Evolutionary conservation across 2,888 invertebrate species (phyloP), one percentile per base, ranked within the genome.

Genomic region (Leucoma salicis): DNA sequence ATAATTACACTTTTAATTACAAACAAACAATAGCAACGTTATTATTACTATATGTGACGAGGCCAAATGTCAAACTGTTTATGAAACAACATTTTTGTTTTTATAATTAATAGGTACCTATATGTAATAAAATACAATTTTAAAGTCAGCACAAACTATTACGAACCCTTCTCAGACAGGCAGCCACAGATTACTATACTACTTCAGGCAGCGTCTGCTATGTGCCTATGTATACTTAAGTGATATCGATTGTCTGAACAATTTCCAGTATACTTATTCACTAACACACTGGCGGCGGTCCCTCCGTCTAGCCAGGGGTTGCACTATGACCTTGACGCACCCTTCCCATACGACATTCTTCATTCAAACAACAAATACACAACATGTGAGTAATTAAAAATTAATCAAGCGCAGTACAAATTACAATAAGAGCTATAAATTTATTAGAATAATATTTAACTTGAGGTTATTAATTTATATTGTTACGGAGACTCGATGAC

Each of bases 231-330:
- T 49, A 46, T 44, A 39, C 62, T 41, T 35, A 18, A 31, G 31
- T 43, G 46, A 60, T 21, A 73, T 70, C 66, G 66, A 71, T 73
- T 69, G 64, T 57, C 43, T 60, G 53, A 59, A 63, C 62, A 49
- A 53, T 65, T 61, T 57, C 53, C 60, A 56, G 57, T 57, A 53
- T 50, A 55, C 61, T 53, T 53, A 21, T 57, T n/a, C n/a, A n/a
- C n/a, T n/a, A 31, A 50, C 27, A 55, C 65, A 62, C 57, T 2
- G 28, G 2, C 7, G 12, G 11, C 57, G 63, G 55, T 61, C 86
- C 84, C 82, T 73, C 69, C 56, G 84, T 85, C 83, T 85, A 75
- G 76, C 61, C 61, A 60, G 62, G 84, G 83, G 83, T 69, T 76
- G 69, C 60, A 66, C 67, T 43, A 49, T 63, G 80, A 78, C 87